Base-by-base conservation (phyloP, 2,888 invertebrate species). In the Heliconius cydno region DNA sequence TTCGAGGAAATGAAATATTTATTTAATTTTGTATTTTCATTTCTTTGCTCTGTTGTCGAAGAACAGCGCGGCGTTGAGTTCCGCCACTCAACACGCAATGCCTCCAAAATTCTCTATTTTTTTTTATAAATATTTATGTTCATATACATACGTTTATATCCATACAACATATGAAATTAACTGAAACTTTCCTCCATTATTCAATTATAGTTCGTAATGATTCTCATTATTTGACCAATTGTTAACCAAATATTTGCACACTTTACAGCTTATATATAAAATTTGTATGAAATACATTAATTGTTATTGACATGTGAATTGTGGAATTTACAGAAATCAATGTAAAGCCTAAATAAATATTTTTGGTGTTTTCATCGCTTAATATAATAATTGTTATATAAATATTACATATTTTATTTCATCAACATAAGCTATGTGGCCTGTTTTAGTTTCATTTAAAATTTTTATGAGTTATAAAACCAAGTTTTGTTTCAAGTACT, bases 171-270 rank as follows among this genome's bases (percentile, higher is more conserved):
- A 19, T 72, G 30, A 57, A 57, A 72, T 30, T 57, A 30, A 30
- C 34, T 6, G 52, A 52, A 72, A 57, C 46, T 76, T 79, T 66
- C 68, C 68, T 28, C 68, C 57, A 80, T 78, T 78, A 77, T 78
- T 75, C 70, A 80, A 75, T 78, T 78, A 78, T 66, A n/a, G 76
- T 79, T 76, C 76, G 41, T 68, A 34, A 57, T 57, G 70, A 73
- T 25, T 52, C 60, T 66, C 28, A 71, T 70, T 65, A 22, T 25
- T 68, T 63, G 25, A 72, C 28, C 41, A 57, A 60, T 60, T 38
- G 25, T 73, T 73, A 57, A 68, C n/a, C 30, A 22, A 52, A n/a
- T 72, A n/a, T 57, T 72, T 30, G 52, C 34, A 73, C 34, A 38
- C n/a, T 22, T 68, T 41, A n/a, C n/a, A 68, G 67, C 13, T 38